Evolutionary conservation across 1,140 invertebrate genomes (phyloP), one percentile per base, ranked within the genome.

Genomic region (Megathymus violae): DNA sequence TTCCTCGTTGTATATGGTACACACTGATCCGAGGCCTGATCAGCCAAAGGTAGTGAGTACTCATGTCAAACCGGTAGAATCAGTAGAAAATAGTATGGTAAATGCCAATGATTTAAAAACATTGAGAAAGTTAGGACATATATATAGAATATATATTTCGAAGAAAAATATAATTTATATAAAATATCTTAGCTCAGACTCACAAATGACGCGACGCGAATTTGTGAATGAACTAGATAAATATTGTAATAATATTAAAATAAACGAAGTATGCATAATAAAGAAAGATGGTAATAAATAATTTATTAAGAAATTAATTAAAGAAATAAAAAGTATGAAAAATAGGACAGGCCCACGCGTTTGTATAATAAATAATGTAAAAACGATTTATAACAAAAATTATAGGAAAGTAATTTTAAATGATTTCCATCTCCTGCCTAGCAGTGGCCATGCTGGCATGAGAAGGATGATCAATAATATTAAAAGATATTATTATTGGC

Each of bases 251-350:
- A 47, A 27, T 60, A 46, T 11, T 22, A 46, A 46, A 22, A 46
- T 46, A 11, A 46, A 25, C 11, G 19, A 46, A 19, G 17, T 64
- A 22, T 64, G 40, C 15, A 59, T 67, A 48, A 11, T 62, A 43
- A 64, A 48, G 47, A 44, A 66, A 50, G 14, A 66, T 13, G 4
- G 50, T 15, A 63, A 63, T 38, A n/a, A 4, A 0, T 5, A 14
- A 38, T 47, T 63, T 22, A 64, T 72, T 19, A 40, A 65, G 27
- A 16, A 72, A 16, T 50, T 68, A n/a, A 60, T 43, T 38, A 17
- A 43, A 41, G 11, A 22, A 34, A 64, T 64, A 50, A 65, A 64
- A 19, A 15, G 4, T 3, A 44, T 1, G 4, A 9, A 46, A 47
- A 38, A 31, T 7, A 64, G 62, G 64, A 22, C 60, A 31, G 64